phyloP scores from a whole-genome alignment of 2,888 invertebrate species.

The Hedychridium roseum region DNA sequence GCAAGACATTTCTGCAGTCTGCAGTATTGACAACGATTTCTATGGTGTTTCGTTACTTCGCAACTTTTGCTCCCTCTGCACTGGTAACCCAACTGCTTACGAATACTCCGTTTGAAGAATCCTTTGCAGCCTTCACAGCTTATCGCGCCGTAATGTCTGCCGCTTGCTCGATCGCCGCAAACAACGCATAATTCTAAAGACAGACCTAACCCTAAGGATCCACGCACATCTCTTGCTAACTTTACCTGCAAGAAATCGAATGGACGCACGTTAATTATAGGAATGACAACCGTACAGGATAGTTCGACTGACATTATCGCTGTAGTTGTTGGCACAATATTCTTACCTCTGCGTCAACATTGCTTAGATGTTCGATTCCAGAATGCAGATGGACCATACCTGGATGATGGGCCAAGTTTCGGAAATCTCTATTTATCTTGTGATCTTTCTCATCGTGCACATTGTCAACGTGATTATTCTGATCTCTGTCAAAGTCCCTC shows the following conservation, averaged over 20 bases:
- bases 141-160: conserved; percentile 92
- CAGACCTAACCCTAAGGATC: conserved; percentile 66
- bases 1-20: conserved; percentile 96
- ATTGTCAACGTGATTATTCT: conserved; percentile 52
- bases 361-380: conserved; percentile 56
- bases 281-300: not conserved
- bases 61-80: conserved; percentile 96
- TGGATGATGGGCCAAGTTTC: conserved; percentile 51
- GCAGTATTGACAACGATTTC: conserved; percentile 98
- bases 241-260: conserved; percentile 51
- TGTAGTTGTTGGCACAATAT: not conserved
- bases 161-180: conserved; percentile 95
- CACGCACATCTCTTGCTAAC: conserved; percentile 58
- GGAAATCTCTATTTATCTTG: conserved; percentile 55
- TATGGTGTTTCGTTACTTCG: conserved; percentile 97
- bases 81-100: conserved; percentile 96
- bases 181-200: conserved; percentile 91
- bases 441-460: conserved; percentile 56
- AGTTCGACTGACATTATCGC: too few relatives aligned
- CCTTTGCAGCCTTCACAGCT: conserved; percentile 98
- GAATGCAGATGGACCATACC: conserved; percentile 55
- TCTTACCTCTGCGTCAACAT: conserved; percentile 54
- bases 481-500: conserved; percentile 51
- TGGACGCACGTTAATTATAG: not conserved
- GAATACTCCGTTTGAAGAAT: conserved; percentile 96